A percentile compares a stretch with the other conserved stretches of the same genome.
Evolutionary conservation across 2,797 vertebrate genomes (phyloP).

Genomic region (Sebastes vulpes): DNA sequence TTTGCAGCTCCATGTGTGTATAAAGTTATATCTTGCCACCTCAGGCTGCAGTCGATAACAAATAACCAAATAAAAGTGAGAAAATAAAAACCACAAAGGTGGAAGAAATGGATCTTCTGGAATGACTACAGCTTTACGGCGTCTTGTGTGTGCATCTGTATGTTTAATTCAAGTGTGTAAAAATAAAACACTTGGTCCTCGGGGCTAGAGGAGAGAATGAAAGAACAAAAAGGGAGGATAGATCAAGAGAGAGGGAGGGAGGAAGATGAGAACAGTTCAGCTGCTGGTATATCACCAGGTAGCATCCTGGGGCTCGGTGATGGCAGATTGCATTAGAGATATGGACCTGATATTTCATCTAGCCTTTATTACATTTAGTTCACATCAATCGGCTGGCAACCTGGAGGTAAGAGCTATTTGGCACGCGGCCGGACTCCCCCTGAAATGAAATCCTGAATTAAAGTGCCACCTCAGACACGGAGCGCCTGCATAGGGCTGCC

Average conservation of each 20-base stretch:
- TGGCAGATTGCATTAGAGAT: constrained; percentile 86
- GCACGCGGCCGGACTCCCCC: constrained; percentile 76
- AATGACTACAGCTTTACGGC: constrained; percentile 21
- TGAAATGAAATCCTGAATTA: constrained; percentile 84
- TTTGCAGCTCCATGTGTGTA: constrained; percentile 13
- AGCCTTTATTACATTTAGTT: constrained; percentile 87
- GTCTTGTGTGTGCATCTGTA: neutral
- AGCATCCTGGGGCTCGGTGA: constrained; percentile 74
- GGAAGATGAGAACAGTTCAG: constrained; percentile 8
- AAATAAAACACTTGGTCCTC: constrained; percentile 64
- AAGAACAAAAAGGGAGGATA: constrained; percentile 38
- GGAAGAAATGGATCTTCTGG: constrained; percentile 51
- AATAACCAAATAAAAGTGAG: constrained; percentile 66
- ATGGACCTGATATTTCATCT: constrained; percentile 86
- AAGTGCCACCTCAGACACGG: constrained; percentile 82
- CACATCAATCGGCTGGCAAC: constrained; percentile 84
- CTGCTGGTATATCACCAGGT: constrained; percentile 68
- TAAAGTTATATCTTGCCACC: constrained; percentile 51
- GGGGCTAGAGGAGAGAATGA: constrained; percentile 27
- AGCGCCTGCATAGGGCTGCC: constrained; percentile 56
- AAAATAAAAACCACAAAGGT: constrained; percentile 54
- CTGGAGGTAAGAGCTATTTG: constrained; percentile 82
- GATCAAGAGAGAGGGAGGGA: constrained; percentile 19
- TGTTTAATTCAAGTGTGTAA: constrained; percentile 61
- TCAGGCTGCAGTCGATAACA: constrained; percentile 57